Conservation (phyloP, 1,140 invertebrate species). For the Anoplophora glabripennis region DNA sequence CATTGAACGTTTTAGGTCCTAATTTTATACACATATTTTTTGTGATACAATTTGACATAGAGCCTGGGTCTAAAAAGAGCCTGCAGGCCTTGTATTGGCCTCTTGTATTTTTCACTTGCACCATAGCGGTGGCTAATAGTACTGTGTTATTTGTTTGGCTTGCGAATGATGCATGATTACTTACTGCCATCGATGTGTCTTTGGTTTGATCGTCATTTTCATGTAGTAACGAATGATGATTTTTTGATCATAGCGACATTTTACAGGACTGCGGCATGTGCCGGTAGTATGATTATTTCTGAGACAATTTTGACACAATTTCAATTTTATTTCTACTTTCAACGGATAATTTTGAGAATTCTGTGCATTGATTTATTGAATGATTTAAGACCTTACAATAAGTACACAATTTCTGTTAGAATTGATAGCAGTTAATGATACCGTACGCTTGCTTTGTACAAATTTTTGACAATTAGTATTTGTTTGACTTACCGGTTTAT, state of each 20-base stretch:
- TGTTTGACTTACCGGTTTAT: too few species aligned
- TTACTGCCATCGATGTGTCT: too few species aligned
- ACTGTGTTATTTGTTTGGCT: neutral
- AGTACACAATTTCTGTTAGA: neutral
- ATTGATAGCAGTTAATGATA: conserved; percentile 1
- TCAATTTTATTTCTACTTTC: neutral
- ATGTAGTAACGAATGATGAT: too few species aligned
- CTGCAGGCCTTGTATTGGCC: conserved; percentile 4
- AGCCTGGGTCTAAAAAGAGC: conserved; percentile 10
- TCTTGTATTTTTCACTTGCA: conserved; percentile 10
- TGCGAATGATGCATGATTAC: too few species aligned
- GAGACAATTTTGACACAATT: conserved; percentile 10
- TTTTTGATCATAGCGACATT: too few species aligned
- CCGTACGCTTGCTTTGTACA: neutral
- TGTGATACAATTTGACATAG: conserved; percentile 20
- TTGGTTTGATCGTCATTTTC: too few species aligned
- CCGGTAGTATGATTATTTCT: conserved; percentile 4
- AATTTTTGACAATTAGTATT: too few species aligned
- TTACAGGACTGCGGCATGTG: conserved; percentile 1
- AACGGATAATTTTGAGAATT: conserved; percentile 12
- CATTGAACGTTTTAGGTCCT: conserved; percentile 2
- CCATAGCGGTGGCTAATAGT: conserved; percentile 13
- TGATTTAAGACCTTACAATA: neutral
- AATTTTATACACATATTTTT: conserved; percentile 6
- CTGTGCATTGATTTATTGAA: conserved; percentile 12